phyloP scores from a whole-genome alignment of 37 sponge, comb jelly and placozoan genomes.

The Tethya wilhelma region DNA sequence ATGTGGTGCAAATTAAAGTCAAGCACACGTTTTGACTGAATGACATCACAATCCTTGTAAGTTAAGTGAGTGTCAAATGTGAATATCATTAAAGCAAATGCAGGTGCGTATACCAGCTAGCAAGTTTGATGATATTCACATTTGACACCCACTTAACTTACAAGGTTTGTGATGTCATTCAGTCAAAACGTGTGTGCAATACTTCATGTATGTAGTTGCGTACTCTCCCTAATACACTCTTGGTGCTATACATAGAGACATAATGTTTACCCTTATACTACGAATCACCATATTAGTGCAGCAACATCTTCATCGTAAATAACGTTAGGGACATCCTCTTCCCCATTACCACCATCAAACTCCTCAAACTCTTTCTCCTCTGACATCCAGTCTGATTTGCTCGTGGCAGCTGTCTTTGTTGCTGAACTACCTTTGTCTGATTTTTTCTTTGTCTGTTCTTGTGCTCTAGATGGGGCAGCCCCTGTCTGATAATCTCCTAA shows the following conservation, averaged over 20 bases:
- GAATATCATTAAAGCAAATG: too few relatives aligned
- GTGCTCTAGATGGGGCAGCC: background rate
- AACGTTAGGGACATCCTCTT: constrained; percentile 14
- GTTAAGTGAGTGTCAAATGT: too few relatives aligned
- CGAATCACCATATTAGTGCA: constrained; percentile 54
- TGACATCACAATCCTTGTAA: too few relatives aligned
- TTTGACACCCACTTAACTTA: too few relatives aligned
- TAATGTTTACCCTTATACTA: constrained; percentile 1
- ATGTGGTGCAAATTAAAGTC: too few relatives aligned
- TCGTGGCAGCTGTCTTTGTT: background rate
- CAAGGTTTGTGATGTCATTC: too few relatives aligned
- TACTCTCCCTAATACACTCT: background rate
- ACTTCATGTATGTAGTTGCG: too few relatives aligned
- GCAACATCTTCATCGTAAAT: constrained; percentile 45
- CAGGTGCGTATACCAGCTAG: too few relatives aligned
- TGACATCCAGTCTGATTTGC: background rate
- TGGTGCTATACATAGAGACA: background rate
- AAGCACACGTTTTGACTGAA: too few relatives aligned
- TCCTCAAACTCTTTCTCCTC: constrained; percentile 6
- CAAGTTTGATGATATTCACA: too few relatives aligned
- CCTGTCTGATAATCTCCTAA: background rate
- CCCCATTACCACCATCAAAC: background rate
- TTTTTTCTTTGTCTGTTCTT: background rate
- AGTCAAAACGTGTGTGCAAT: too few relatives aligned
- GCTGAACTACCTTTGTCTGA: background rate